Base-by-base conservation (phyloP, 2,113 vertebrate species). In the Bubo blakistoni region DNA sequence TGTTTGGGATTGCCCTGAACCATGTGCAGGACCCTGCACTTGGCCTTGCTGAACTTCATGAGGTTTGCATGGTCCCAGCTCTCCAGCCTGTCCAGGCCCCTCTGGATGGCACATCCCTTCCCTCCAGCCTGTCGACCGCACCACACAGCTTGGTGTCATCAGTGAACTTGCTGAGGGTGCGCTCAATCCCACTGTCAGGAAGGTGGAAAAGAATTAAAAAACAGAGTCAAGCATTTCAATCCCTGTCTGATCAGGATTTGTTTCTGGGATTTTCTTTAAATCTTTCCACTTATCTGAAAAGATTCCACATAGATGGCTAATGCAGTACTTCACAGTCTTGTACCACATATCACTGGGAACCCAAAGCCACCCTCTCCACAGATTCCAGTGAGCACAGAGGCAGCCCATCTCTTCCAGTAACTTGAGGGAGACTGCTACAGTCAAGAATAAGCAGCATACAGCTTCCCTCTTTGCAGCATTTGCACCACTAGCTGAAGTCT, bases 281-380 rank as follows among this genome's bases (percentile, higher is more conserved):
- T 81, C 58, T 74, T 86, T 51, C 62, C 58, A 86, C 32, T 57
- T 65, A 57, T 9, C 20, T 59, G 30, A 79, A 59, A 61, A 65
- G 63, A 69, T 24, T 34, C 27, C 36, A 38, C 24, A 20, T 9
- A 16, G 4, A 57, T 1, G 36, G 47, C 36, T 85, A 79, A 47
- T 3, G 2, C 49, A 36, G 27, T 34, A 49, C 8, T 71, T 58
- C 25, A 62, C 16, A 46, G 55, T 21, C 40, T 57, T 2, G 0
- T 9, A 21, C 9, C n/a, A 66, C 4, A 10, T 32, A 71, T 7
- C 58, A 21, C 61, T 51, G 61, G 40, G 27, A 90, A 82, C 47
- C 34, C 38, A 26, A 38, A 63, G 21, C 6, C 38, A 21, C 25
- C 7, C 36, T 44, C 36, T 26, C 29, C 13, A 44, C 32, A 63